Evolutionary conservation across 2,113 vertebrate species (phyloP).

Genomic region (Clarias gariepinus): DNA sequence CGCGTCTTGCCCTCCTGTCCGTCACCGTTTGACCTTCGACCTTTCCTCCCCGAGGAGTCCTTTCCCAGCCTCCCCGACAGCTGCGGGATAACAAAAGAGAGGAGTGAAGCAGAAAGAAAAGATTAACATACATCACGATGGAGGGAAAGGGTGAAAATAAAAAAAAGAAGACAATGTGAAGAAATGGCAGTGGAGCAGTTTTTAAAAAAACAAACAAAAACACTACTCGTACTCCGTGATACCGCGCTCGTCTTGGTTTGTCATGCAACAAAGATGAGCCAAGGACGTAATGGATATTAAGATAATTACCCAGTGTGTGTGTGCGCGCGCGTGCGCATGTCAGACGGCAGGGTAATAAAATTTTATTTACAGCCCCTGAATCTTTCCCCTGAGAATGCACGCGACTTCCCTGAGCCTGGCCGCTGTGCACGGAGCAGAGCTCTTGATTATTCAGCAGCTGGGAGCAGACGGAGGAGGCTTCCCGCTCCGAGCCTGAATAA

Average conservation of each 20-base stretch:
- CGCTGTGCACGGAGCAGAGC: not conserved
- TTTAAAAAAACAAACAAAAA: conserved; percentile 22
- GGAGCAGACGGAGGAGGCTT: not conserved
- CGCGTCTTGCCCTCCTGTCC: conserved; percentile 94
- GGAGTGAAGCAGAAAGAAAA: conserved; percentile 38
- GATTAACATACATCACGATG: conserved; percentile 35
- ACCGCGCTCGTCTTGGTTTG: not conserved
- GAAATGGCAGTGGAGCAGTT: not conserved
- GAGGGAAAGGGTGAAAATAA: not conserved
- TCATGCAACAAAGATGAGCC: not conserved
- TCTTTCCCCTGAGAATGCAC: conserved; percentile 45
- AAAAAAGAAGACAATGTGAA: not conserved
- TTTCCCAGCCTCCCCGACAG: conserved; percentile 76
- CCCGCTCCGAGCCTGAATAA: not conserved
- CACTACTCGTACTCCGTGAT: not conserved
- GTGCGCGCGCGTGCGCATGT: not conserved
- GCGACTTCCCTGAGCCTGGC: not conserved
- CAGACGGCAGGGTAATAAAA: conserved; percentile 49
- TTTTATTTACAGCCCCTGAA: conserved; percentile 44
- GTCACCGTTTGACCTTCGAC: conserved; percentile 92
- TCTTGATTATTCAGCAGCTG: conserved; percentile 46
- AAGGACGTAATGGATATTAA: conserved; percentile 5
- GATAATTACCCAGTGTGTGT: not conserved
- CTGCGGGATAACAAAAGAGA: conserved; percentile 69
- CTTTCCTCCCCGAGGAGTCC: conserved; percentile 88